phyloP scores from a whole-genome alignment of 1,140 invertebrate genomes.

The Eupristina koningsbergeri region DNA sequence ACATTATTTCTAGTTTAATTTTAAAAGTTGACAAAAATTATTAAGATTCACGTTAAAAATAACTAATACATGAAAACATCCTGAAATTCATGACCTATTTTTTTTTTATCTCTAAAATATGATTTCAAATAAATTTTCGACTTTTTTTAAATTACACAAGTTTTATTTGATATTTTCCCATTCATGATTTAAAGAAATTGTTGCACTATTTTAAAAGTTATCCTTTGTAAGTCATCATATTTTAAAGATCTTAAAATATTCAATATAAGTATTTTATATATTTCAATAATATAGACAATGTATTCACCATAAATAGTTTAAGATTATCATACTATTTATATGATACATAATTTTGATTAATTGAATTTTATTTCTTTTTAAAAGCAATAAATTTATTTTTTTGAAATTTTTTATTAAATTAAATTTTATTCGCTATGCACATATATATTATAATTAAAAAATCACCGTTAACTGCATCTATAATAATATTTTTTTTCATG shows the following conservation, averaged over 20 bases:
- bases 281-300: too few relatives aligned
- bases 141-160: neutral
- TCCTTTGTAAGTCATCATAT: too few relatives aligned
- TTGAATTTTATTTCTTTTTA: too few relatives aligned
- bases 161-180: neutral
- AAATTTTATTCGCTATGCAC: too few relatives aligned
- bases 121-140: slow-evolving; percentile 41
- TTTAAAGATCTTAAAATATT: neutral
- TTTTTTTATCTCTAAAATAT: slow-evolving; percentile 26
- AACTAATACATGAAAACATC: slow-evolving; percentile 14
- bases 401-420: too few relatives aligned
- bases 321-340: neutral
- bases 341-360: neutral
- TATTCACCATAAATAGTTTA: neutral
- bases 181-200: neutral
- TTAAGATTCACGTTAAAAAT: too few relatives aligned
- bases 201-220: neutral
- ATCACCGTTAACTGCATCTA: too few relatives aligned
- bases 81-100: slow-evolving; percentile 38
- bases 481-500: too few relatives aligned
- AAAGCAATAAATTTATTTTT: too few relatives aligned
- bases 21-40: neutral
- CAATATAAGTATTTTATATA: neutral
- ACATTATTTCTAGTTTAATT: slow-evolving; percentile 36
- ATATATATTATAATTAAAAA: too few relatives aligned